Evolutionary conservation across 2,888 invertebrate genomes (phyloP), one percentile per base, ranked within the genome.

Genomic region (Palloptera scutellata): DNA sequence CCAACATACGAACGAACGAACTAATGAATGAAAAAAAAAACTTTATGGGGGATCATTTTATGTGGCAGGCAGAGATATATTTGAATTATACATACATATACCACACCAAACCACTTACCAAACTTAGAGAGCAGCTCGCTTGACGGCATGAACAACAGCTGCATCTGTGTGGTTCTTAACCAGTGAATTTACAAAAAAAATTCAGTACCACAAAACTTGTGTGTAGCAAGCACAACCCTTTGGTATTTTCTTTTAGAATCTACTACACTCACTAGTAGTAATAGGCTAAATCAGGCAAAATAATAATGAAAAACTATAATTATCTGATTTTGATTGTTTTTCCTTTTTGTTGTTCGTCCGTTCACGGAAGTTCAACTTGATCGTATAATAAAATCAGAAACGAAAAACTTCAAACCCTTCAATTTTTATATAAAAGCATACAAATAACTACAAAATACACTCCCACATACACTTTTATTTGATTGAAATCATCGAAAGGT

Each of bases 11-110:
- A 30, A 30, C 30, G 30, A 30, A 48, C 12, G 51, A 48, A n/a
- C 62, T 30, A 58, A 52, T 40, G 17, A 54, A 42, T n/a, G 30
- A 15, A 45, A 48, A 57, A 48, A 51, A 57, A 45, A 51, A 59
- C 57, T 52, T 65, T 69, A 75, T 72, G 73, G 73, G 73, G 74
- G 73, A 73, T 72, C 70, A 71, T 70, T 73, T 69, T 64, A 12
- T n/a, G 48, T 20, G n/a, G n/a, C 48, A 5, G 41, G 17, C 42
- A 17, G 11, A 43, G 2, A n/a, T 43, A 43, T 30, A 30, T 30
- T 30, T 6, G 42, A 61, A 53, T 55, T 53, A 30, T 6, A 30
- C 6, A 30, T 30, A 30, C 30, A 30, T 30, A 30, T 30, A 30
- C 30, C 30, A 30, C 30, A 30, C 30, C 30, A 30, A 2, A 30